These are phyloP conservation scores for Ptychadena robeensis DNA, from an alignment of 2,797 vertebrate genomes.

Conservation along the genomic window DNA sequence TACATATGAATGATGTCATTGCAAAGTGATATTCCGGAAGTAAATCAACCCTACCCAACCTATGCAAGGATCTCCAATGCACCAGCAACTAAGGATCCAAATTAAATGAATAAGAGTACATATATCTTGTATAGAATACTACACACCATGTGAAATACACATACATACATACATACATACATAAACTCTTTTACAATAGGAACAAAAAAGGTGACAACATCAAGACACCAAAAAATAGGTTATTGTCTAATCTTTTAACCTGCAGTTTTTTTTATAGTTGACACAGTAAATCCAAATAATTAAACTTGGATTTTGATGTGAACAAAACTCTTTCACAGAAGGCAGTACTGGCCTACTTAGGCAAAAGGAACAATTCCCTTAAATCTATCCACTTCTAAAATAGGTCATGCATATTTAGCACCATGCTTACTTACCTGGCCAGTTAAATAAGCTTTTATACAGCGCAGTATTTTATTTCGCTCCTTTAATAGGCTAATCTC, in stretches of 20 bases:
- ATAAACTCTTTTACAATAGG: too few relatives aligned
- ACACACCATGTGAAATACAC: not conserved
- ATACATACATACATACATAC: not conserved
- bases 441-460: not conserved
- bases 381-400: not conserved
- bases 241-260: not conserved
- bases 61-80: too few relatives aligned
- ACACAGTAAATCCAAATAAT: not conserved
- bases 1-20: too few relatives aligned
- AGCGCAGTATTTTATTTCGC: conserved; percentile 1
- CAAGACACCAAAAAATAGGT: not conserved
- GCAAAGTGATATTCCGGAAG: too few relatives aligned
- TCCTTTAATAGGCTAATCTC: not conserved
- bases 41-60: too few relatives aligned
- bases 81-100: too few relatives aligned
- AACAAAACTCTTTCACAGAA: not conserved
- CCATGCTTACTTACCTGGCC: not conserved
- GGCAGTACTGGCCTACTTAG: not conserved
- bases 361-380: not conserved
- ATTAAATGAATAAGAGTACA: too few relatives aligned
- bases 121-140: too few relatives aligned
- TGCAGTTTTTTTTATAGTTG: not conserved
- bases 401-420: conserved; percentile 1
- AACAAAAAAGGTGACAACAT: too few relatives aligned
- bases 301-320: not conserved